Evolutionary conservation across 2,888 invertebrate genomes (phyloP).

Genomic region (Julus scandinavius): DNA sequence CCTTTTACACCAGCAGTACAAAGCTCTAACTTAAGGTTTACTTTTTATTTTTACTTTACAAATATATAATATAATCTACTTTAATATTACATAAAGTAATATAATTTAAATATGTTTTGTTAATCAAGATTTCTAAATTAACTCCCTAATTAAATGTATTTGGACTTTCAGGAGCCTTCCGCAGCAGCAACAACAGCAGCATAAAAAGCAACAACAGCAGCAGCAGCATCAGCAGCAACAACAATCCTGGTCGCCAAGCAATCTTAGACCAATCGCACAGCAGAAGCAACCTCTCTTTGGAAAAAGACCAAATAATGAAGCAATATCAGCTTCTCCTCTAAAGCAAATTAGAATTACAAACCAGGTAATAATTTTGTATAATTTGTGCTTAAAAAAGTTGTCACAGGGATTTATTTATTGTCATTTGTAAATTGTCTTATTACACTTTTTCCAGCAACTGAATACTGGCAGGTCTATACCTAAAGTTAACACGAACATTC

Average conservation of each 20-base stretch:
- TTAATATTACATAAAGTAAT: too few species aligned
- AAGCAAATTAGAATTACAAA: constrained; percentile 30
- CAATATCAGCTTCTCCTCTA: background rate
- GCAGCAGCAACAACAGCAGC: background rate
- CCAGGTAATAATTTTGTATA: background rate
- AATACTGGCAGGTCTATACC: background rate
- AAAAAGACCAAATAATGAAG: background rate
- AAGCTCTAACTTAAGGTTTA: background rate
- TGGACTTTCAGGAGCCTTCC: background rate
- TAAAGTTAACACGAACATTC: constrained; percentile 42
- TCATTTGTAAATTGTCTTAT: background rate
- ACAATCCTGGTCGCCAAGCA: constrained; percentile 6
- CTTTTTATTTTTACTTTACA: too few species aligned
- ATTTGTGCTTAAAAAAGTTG: background rate
- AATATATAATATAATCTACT: too few species aligned
- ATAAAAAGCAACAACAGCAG: background rate
- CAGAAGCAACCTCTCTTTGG: background rate
- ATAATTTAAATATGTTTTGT: too few species aligned
- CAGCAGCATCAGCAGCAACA: background rate
- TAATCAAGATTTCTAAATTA: too few species aligned
- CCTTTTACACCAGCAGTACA: background rate
- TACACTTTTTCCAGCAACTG: background rate
- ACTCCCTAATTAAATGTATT: background rate
- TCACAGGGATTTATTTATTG: background rate
- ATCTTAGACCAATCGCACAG: constrained; percentile 39